Percentiles rank a stretch among this genome's conserved stretches.
These are phyloP conservation scores for Bombylius discolor DNA, from an alignment of 2,888 invertebrate species.

Conservation along the genomic window DNA sequence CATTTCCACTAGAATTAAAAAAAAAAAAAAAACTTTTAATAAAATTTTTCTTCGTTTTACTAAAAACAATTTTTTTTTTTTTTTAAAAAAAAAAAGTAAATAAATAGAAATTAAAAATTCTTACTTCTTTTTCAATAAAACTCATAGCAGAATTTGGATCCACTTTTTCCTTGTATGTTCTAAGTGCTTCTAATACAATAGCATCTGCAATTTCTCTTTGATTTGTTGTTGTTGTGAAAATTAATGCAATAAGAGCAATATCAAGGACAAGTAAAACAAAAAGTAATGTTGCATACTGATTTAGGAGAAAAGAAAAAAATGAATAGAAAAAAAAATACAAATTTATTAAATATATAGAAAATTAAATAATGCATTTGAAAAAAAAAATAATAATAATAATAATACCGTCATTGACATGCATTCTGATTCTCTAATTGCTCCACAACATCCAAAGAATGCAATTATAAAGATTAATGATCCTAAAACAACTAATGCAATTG, in stretches of 20 bases:
- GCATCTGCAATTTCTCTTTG: slow-evolving; percentile 40
- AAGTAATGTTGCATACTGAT: slow-evolving; percentile 24
- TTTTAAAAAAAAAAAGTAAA: background rate
- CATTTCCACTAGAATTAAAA: slow-evolving; percentile 22
- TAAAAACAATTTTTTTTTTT: too few relatives aligned
- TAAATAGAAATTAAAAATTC: background rate
- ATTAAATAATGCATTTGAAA: too few relatives aligned
- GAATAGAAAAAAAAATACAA: background rate
- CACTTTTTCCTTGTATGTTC: background rate
- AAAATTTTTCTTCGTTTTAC: background rate
- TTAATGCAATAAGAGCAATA: slow-evolving; percentile 53
- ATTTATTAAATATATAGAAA: background rate
- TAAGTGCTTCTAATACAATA: slow-evolving; percentile 24
- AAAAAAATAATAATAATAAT: slow-evolving; percentile 1
- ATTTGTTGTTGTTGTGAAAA: slow-evolving; percentile 49
- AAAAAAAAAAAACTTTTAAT: background rate
- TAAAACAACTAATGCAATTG: slow-evolving; percentile 52
- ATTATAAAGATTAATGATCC: slow-evolving; percentile 63
- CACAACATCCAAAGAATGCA: slow-evolving; percentile 83
- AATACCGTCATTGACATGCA: slow-evolving; percentile 72
- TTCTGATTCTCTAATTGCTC: slow-evolving; percentile 76
- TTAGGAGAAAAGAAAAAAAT: background rate
- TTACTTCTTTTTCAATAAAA: slow-evolving; percentile 1
- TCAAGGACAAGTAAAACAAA: slow-evolving; percentile 59
- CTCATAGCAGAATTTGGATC: slow-evolving; percentile 18